Evolutionary conservation across 2,888 invertebrate genomes (phyloP).

Genomic region (Drosophila colorata): DNA sequence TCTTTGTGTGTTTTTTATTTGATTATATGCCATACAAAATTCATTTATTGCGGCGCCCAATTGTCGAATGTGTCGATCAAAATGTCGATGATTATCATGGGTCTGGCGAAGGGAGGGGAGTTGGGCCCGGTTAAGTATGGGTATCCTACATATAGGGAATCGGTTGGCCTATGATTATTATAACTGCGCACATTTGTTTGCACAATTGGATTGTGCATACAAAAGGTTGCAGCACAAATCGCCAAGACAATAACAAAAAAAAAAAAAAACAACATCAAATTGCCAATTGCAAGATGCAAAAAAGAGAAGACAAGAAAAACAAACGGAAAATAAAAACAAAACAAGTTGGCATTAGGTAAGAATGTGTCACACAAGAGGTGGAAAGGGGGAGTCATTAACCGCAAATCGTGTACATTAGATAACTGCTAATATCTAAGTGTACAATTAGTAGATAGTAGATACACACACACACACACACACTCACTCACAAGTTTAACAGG

Average conservation of each 20-base stretch:
- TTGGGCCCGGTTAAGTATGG: slow-evolving; percentile 7
- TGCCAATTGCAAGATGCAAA: background rate
- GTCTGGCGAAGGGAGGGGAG: slow-evolving; percentile 6
- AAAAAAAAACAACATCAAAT: too few relatives aligned
- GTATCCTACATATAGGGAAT: background rate
- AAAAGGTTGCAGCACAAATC: slow-evolving; percentile 55
- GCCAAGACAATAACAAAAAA: slow-evolving; percentile 47
- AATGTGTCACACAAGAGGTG: background rate
- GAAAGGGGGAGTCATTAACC: slow-evolving; percentile 19
- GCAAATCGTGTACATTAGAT: slow-evolving; percentile 44
- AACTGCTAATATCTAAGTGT: slow-evolving; percentile 31
- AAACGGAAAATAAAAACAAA: background rate
- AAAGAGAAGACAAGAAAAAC: background rate
- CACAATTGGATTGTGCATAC: slow-evolving; percentile 25
- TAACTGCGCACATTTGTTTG: slow-evolving; percentile 65
- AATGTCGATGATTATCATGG: slow-evolving; percentile 44
- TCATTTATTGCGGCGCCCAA: slow-evolving; percentile 65
- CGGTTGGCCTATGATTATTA: slow-evolving; percentile 32
- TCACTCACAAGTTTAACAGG: slow-evolving; percentile 1
- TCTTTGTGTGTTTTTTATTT: slow-evolving; percentile 20
- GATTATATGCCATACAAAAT: slow-evolving; percentile 26
- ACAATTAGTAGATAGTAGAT: slow-evolving; percentile 28
- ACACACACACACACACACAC: slow-evolving; percentile 1
- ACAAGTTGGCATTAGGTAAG: slow-evolving; percentile 39
- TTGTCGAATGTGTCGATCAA: slow-evolving; percentile 67